Evolutionary conservation across 37 sponge, comb jelly and placozoan genomes (phyloP).

Genomic region (Ephydatia muelleri): DNA sequence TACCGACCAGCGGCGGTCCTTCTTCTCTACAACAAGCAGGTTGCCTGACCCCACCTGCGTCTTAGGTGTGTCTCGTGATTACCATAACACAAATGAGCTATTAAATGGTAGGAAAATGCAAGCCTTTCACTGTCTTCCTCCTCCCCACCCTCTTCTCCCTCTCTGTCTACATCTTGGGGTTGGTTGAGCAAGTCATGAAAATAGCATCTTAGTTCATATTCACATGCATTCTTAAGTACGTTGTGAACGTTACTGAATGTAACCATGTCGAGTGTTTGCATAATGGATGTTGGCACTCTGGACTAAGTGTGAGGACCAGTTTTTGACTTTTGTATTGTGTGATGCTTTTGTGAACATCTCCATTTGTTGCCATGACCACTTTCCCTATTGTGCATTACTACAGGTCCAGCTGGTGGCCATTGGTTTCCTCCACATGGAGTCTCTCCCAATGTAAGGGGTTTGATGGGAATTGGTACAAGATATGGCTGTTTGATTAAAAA

Average conservation of each 20-base stretch:
- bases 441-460: not conserved
- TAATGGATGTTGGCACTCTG: not conserved
- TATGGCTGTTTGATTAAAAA: not conserved
- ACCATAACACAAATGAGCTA: not conserved
- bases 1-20: not conserved
- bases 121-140: not conserved
- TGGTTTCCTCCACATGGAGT: not conserved
- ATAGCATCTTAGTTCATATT: not conserved
- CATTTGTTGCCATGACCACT: not conserved
- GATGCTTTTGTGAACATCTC: not conserved
- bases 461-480: not conserved
- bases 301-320: no score
- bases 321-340: not conserved
- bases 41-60: conserved; percentile 11
- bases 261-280: not conserved
- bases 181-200: not conserved
- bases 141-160: not conserved
- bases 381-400: not conserved
- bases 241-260: not conserved
- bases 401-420: not conserved
- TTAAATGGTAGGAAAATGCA: not conserved
- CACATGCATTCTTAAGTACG: not conserved
- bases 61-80: not conserved
- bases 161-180: conserved; percentile 21
- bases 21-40: conserved; percentile 9